A percentile compares a stretch with the other conserved stretches of the same genome.
Evolutionary conservation across 2,113 vertebrate species (phyloP).

Genomic region (Carettochelys insculpta): DNA sequence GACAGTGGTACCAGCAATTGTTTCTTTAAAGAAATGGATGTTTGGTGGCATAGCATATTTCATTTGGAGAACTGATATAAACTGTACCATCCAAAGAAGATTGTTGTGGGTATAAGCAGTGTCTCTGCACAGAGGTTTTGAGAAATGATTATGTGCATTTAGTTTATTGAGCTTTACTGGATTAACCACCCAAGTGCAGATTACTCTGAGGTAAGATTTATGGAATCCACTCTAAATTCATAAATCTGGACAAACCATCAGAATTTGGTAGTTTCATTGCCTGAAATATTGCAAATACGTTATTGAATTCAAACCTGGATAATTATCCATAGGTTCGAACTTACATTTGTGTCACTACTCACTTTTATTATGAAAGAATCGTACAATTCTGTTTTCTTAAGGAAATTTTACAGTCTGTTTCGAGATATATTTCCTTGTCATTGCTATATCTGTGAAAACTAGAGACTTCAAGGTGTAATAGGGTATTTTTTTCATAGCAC

Average conservation of each 20-base stretch:
- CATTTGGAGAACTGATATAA: not conserved
- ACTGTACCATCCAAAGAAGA: not conserved
- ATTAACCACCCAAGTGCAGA: not conserved
- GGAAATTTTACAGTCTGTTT: not conserved
- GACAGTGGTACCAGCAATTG: not conserved
- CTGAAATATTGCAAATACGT: not conserved
- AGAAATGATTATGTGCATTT: not conserved
- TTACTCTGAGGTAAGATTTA: not conserved
- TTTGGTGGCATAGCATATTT: not conserved
- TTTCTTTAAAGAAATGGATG: not conserved
- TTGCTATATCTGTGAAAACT: constrained; percentile 36
- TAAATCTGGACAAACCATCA: not conserved
- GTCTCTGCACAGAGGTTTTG: not conserved
- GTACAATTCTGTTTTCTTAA: not conserved
- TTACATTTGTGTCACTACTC: not conserved
- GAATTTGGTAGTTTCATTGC: not conserved
- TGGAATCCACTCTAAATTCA: fast-evolving
- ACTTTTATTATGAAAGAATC: not conserved
- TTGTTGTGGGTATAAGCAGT: not conserved
- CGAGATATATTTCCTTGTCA: constrained; percentile 12
- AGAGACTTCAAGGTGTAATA: constrained; percentile 2
- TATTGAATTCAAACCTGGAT: not conserved
- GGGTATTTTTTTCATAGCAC: constrained; percentile 41
- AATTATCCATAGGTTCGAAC: not conserved
- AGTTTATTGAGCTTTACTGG: not conserved